Conservation (phyloP, 2,888 invertebrate genomes). For the Scaptomyza polygonia region DNA sequence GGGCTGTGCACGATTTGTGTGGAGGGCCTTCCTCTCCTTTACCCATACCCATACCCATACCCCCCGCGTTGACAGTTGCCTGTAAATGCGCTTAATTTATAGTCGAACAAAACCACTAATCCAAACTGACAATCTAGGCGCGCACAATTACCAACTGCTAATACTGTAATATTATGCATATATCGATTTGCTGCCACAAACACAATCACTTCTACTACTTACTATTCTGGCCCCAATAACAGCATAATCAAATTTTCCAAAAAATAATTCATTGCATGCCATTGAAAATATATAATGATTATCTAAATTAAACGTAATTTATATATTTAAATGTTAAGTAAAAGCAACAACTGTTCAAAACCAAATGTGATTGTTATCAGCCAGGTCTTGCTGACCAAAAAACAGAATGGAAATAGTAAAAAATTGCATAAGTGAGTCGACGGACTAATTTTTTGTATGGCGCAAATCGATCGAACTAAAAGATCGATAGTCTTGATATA, state of each 20-base stretch:
- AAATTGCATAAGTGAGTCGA: constrained; percentile 66
- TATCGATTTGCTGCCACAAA: constrained; percentile 20
- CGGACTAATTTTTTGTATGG: constrained; percentile 52
- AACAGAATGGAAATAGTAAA: constrained; percentile 31
- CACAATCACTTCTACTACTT: constrained; percentile 4
- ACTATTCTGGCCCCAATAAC: constrained; percentile 41
- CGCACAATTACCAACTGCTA: constrained; percentile 13
- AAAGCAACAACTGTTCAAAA: constrained; percentile 46
- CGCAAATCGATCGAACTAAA: constrained; percentile 50
- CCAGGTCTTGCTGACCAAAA: no score
- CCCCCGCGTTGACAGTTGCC: constrained; percentile 23
- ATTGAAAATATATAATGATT: constrained; percentile 63
- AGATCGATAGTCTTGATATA: constrained; percentile 65
- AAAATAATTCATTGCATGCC: constrained; percentile 48
- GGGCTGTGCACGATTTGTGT: constrained; percentile 62
- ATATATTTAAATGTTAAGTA: constrained; percentile 54
- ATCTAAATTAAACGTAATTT: constrained; percentile 74
- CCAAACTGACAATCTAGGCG: constrained; percentile 23
- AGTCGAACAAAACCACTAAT: constrained; percentile 17
- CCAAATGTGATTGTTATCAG: constrained; percentile 68
- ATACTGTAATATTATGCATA: constrained; percentile 13
- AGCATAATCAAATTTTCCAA: constrained; percentile 46
- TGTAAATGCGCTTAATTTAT: constrained; percentile 45
- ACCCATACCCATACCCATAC: background rate
- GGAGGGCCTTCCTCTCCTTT: background rate